Evolutionary conservation across 2,113 vertebrate genomes (phyloP), one percentile per base, ranked within the genome.

Genomic region (Myrmecophaga tridactyla): DNA sequence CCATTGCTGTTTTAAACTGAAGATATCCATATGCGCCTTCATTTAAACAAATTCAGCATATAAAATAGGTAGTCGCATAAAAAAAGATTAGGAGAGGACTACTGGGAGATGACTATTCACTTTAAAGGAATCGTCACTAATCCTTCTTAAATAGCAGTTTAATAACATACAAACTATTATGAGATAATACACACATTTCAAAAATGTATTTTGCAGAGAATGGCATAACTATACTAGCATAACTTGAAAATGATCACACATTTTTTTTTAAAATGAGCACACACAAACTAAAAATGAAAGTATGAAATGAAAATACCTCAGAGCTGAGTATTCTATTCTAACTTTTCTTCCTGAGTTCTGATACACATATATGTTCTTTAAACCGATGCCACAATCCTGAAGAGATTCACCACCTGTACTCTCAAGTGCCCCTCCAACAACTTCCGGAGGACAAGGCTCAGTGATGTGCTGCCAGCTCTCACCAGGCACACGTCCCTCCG

Each of bases 31-130:
- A n/a, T 20, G 31, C 14, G 89, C 13, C 15, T 93, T 86, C 88
- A 86, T 75, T 58, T 95, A 89, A 94, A 89, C 43, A 95, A 92
- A 81, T 21, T 60, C 46, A 85, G 43, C 6, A 85, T 7, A 53
- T 14, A 90, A 87, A 84, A 92, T 70, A 17, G 12, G 70, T 43
- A 84, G 53, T 88, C 70, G 56, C 20, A 51, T 8, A 53, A 9
- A 41, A 41, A 62, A 92, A 62, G 53, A 14, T 10, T 62, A 39
- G 21, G 31, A 60, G 34, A 46, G 39, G 36, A 83, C 65, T 34
- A n/a, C 31, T 62, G 43, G 21, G 31, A 60, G 34, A 46, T 39
- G 36, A 83, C 65, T 34, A n/a, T 39, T 80, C 11, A 41, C 27
- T 89, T 85, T 76, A 81, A 82, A 93, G 58, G 4, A 92, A 43